Evolutionary conservation across 2,888 invertebrate species (phyloP), one percentile per base, ranked within the genome.

Genomic region (Hedya salicella): DNA sequence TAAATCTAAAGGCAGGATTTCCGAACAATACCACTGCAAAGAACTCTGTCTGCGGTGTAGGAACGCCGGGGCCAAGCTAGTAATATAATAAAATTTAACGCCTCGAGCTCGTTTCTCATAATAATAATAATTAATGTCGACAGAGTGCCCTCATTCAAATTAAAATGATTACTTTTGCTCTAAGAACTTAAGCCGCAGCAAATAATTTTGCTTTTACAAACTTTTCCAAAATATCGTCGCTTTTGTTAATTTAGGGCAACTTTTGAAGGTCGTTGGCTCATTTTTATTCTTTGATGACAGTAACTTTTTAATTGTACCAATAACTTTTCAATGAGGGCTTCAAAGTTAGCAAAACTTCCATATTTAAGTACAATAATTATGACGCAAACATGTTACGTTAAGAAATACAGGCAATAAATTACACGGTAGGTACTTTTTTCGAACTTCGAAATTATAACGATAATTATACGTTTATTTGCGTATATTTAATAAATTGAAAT

Each of bases 161-260:
- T 74, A 75, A 75, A 76, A 75, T 75, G 70, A 73, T 76, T 74
- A 71, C 75, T 73, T 74, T 72, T 70, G 68, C 71, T 73, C 73
- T 76, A 70, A 73, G 71, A 70, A 71, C 71, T 68, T 71, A 70
- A 71, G 73, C 73, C 75, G 71, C 72, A 70, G 71, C 71, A 73
- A 77, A 75, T 75, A 73, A 74, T 75, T 76, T 70, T 60, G 67
- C 59, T 68, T 69, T 64, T 65, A 57, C 70, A 69, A 75, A 75
- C 70, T 74, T 76, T 73, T 69, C 60, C 36, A 50, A 69, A 69
- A 72, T 62, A 60, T 70, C 69, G 71, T 64, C 70, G 69, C 75
- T 72, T 75, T 76, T 76, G 70, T 75, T 73, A 74, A 75, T 76
- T 73, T 73, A 71, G 71, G 74, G 72, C 57, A 49, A 53, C 50